Percentiles rank a stretch among this genome's conserved stretches.
Conservation (phyloP, 2,113 vertebrate genomes). For the Macroglossus sobrinus region DNA sequence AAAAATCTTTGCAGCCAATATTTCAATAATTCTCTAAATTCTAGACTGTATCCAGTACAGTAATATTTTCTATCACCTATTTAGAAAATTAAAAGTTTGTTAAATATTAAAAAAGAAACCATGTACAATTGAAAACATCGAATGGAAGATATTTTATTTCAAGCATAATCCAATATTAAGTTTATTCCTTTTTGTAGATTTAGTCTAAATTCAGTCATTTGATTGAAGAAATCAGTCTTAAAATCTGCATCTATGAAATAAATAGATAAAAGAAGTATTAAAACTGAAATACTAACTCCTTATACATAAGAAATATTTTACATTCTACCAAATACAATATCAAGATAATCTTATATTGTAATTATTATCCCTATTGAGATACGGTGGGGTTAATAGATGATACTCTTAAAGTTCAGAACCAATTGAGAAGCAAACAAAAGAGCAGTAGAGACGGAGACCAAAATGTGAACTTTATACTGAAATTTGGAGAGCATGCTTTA, state of each 20-base stretch:
- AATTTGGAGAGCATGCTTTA: background rate
- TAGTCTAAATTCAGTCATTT: background rate
- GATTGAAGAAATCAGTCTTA: background rate
- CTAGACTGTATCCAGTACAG: background rate
- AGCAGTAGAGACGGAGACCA: background rate
- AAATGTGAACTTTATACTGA: background rate
- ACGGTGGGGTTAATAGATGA: background rate
- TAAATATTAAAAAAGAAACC: background rate
- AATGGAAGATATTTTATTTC: background rate
- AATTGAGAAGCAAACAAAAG: background rate
- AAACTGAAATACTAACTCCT: background rate
- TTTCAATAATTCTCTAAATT: background rate
- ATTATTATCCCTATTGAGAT: background rate
- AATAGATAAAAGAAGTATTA: background rate
- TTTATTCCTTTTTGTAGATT: background rate
- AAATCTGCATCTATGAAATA: background rate
- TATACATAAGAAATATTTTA: background rate
- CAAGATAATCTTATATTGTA: background rate
- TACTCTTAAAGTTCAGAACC: background rate
- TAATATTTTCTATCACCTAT: background rate
- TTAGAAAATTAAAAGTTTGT: constrained; percentile 22
- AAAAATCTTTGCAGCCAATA: background rate
- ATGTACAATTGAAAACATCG: background rate
- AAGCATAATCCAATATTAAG: background rate
- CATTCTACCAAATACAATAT: background rate